phyloP scores from a whole-genome alignment of 1,140 invertebrate species.

The Ceratoteleas bidentatus region DNA sequence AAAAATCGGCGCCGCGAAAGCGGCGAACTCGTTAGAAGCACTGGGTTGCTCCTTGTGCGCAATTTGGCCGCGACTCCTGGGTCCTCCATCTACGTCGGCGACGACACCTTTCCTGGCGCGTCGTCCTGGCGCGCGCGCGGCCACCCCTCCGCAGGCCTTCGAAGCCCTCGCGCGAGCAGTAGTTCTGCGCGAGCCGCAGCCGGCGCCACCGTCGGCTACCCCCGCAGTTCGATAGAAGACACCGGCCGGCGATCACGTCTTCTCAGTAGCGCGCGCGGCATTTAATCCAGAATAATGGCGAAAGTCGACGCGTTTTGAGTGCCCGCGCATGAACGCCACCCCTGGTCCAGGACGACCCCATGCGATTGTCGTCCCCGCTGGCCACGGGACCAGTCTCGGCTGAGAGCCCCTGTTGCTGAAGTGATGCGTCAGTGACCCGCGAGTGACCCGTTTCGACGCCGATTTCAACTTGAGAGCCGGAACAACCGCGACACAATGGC shows the following conservation, averaged over 20 bases:
- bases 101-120: slow-evolving; percentile 68
- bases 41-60: slow-evolving; percentile 39
- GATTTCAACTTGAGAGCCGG: no score
- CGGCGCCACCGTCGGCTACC: slow-evolving; percentile 77
- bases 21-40: slow-evolving; percentile 45
- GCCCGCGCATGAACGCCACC: neutral
- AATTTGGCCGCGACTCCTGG: slow-evolving; percentile 33
- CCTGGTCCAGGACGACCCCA: slow-evolving; percentile 14
- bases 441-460: neutral
- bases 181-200: slow-evolving; percentile 44
- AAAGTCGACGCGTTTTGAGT: slow-evolving; percentile 30
- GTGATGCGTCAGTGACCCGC: slow-evolving; percentile 7
- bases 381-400: slow-evolving; percentile 25
- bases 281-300: slow-evolving; percentile 50
- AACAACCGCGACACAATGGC: no score
- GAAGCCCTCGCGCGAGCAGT: slow-evolving; percentile 43
- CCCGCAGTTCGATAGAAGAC: slow-evolving; percentile 80
- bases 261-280: slow-evolving; percentile 35
- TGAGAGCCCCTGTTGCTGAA: slow-evolving; percentile 8
- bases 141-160: slow-evolving; percentile 16
- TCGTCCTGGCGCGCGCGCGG: slow-evolving; percentile 34
- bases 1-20: no score
- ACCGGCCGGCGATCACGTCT: slow-evolving; percentile 77
- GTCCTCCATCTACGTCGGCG: slow-evolving; percentile 54
- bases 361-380: slow-evolving; percentile 46